Base-by-base conservation (phyloP, 1,140 invertebrate genomes). In the Drosophila pseudoobscura region DNA sequence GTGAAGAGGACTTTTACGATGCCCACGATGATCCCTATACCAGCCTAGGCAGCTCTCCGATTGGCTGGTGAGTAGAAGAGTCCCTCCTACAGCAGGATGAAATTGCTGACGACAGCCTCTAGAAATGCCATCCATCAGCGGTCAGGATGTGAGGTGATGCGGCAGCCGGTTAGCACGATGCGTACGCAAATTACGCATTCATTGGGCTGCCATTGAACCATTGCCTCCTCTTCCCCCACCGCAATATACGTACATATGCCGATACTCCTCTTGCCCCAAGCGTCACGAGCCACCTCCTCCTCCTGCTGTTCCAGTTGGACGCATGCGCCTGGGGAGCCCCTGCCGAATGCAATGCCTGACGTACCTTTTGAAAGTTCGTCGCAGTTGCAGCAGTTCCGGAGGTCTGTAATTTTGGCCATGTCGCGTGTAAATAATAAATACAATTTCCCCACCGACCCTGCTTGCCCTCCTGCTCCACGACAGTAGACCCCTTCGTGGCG, bases 1-100 rank as follows among this genome's bases (percentile, higher is more conserved):
- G 98, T 79, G 98, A 99, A 88, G 98, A 99, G 72, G 97, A 99
- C 92, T 99, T 97, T 92, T 99, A 95, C 91, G 98, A 99, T 93
- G 98, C 98, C 7, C 95, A 97, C 73, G 97, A 98, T 78, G 94
- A 94, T 73, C 95, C 95, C 9, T 94, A 94, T 69, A 92, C 91
- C 26, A 93, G 91, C 75, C 66, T 91, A 74, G 57, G 91, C 70
- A 87, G 92, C 77, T 83, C 93, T 63, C 78, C 93, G 46, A 92
- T 93, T 52, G 92, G 91, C 91, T 90, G 90, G 90, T 91, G 72
- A 91, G 90, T 91, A 49, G 50, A 39, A 39, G 3, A 39, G 11
- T 39, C 35, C 3, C 8, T 31, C 7, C 7, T 8, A 31, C 7
- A 31, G 29, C 29, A 9, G 9, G 3, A 35, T 35, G 0, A 35